Percentiles rank a stretch among this genome's conserved stretches.
Conservation (phyloP, 2,888 invertebrate genomes). For the Plutella xylostella region DNA sequence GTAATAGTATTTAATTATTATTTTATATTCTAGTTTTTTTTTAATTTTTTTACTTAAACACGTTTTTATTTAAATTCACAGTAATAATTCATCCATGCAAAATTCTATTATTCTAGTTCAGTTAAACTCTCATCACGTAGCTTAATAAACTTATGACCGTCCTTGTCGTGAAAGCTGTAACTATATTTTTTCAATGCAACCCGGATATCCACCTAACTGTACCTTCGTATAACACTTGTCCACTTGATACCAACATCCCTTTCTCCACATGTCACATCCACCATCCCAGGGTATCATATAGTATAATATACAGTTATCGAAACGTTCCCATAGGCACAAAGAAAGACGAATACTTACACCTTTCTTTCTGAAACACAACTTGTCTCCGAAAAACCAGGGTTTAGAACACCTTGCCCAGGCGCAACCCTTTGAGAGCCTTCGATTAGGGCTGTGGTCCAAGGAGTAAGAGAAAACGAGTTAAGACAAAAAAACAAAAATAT, state of each 20-base stretch:
- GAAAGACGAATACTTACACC: constrained; percentile 30
- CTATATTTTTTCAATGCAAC: too few species aligned
- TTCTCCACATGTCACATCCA: constrained; percentile 20
- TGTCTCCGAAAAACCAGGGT: constrained; percentile 37
- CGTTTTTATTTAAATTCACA: too few species aligned
- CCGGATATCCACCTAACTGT: constrained; percentile 2
- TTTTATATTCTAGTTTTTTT: too few species aligned
- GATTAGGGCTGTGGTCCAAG: constrained; percentile 12
- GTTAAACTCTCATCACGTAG: too few species aligned
- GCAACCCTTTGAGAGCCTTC: constrained; percentile 23
- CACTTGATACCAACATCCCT: constrained; percentile 5
- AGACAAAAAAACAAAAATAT: constrained; percentile 1
- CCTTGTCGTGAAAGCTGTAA: too few species aligned
- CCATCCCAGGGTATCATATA: too few species aligned
- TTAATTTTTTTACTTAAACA: too few species aligned
- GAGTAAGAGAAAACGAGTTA: constrained; percentile 8
- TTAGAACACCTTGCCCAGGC: constrained; percentile 33
- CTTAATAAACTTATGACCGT: too few species aligned
- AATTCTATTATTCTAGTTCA: too few species aligned
- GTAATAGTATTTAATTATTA: too few species aligned
- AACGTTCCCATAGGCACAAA: constrained; percentile 6
- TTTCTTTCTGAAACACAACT: constrained; percentile 34
- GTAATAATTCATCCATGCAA: too few species aligned
- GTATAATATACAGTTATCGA: not conserved
- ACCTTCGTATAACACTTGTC: not conserved